Evolutionary conservation across 2,888 invertebrate genomes (phyloP).

Genomic region (Cylloceria caligata): DNA sequence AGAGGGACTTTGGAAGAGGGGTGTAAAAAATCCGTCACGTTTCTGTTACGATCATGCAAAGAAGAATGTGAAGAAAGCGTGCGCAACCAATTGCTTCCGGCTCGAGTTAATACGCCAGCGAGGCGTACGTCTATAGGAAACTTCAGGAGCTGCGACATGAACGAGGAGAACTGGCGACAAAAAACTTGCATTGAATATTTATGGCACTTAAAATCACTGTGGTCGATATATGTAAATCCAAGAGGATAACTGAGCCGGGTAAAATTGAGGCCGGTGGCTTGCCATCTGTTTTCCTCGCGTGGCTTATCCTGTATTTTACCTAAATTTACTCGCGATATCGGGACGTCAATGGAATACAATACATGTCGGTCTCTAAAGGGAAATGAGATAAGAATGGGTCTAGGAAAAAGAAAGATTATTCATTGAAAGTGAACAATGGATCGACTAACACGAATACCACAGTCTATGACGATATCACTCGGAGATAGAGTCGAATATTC

Average conservation of each 20-base stretch:
- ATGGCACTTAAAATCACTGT: conserved; percentile 63
- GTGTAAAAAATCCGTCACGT: conserved; percentile 58
- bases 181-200: conserved; percentile 64
- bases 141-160: conserved; percentile 21
- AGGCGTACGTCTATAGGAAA: background rate
- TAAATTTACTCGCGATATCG: conserved; percentile 51
- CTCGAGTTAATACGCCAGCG: conserved; percentile 45
- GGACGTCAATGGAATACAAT: conserved; percentile 24
- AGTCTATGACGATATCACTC: conserved; percentile 39
- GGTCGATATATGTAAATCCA: conserved; percentile 62
- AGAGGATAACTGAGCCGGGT: conserved; percentile 35
- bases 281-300: conserved; percentile 61
- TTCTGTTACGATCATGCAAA: conserved; percentile 60
- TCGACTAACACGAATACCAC: background rate
- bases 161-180: conserved; percentile 14
- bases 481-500: conserved; percentile 52
- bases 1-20: conserved; percentile 14
- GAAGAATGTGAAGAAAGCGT: conserved; percentile 51
- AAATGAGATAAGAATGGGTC: conserved; percentile 33
- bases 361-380: conserved; percentile 8
- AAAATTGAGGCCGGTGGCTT: conserved; percentile 42
- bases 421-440: conserved; percentile 25
- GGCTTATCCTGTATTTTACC: conserved; percentile 60
- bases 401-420: conserved; percentile 20
- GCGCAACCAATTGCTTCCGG: conserved; percentile 64